These are phyloP conservation scores for Diploscapter pachys DNA, from an alignment of 1,140 invertebrate species.

Conservation along the genomic window DNA sequence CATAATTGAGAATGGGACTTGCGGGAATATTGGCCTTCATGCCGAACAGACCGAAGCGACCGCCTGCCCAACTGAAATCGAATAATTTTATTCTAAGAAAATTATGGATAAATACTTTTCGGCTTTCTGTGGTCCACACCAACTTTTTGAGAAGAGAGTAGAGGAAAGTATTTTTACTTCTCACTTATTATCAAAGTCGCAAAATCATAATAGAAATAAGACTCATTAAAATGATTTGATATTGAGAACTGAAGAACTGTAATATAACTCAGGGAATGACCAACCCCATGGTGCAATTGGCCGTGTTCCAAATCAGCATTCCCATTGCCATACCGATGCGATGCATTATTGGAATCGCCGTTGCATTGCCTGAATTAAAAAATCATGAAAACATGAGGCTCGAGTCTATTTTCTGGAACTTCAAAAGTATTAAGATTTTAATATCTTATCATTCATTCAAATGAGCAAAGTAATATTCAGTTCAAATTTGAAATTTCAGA, in stretches of 20 bases:
- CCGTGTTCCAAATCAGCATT: constrained; percentile 61
- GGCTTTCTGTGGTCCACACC: too few species aligned
- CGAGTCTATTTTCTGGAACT: background rate
- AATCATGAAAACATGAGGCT: background rate
- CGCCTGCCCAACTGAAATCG: constrained; percentile 59
- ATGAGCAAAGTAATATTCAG: background rate
- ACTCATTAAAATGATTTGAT: constrained; percentile 12
- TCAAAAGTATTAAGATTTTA: background rate
- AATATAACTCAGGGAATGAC: constrained; percentile 60
- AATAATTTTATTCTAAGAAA: background rate
- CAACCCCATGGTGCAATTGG: constrained; percentile 60
- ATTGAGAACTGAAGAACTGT: background rate
- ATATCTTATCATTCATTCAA: constrained; percentile 11
- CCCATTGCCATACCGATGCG: constrained; percentile 61
- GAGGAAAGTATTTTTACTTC: too few species aligned
- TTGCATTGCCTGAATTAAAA: constrained; percentile 58
- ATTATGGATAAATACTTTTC: background rate
- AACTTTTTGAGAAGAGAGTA: too few species aligned
- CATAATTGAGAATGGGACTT: constrained; percentile 57
- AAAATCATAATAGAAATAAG: too few species aligned
- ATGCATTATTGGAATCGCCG: constrained; percentile 61
- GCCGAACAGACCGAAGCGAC: constrained; percentile 60
- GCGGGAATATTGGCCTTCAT: constrained; percentile 34
- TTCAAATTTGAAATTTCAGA: background rate
- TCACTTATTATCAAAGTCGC: too few species aligned